Conservation (phyloP, 1,140 invertebrate species). For the Antheraea mylitta region DNA sequence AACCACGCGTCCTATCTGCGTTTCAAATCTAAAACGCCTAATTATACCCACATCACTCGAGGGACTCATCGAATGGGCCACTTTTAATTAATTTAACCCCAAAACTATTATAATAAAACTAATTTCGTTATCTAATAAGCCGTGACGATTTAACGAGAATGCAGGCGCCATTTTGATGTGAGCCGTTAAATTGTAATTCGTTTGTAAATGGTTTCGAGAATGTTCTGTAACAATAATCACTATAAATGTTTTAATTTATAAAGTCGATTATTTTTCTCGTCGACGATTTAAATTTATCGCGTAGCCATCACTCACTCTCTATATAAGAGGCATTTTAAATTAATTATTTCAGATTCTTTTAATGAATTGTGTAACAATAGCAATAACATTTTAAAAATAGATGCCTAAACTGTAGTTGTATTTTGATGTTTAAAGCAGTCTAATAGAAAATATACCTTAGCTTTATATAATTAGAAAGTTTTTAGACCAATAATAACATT, state of each 20-base stretch:
- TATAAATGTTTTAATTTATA: background rate
- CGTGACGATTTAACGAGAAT: slow-evolving; percentile 64
- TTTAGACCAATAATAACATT: too few species aligned
- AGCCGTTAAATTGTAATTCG: slow-evolving; percentile 52
- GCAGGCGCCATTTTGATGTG: slow-evolving; percentile 58
- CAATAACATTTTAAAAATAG: too few species aligned
- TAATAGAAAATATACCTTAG: too few species aligned
- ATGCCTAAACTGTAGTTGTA: too few species aligned
- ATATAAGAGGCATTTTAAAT: too few species aligned
- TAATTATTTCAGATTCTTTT: too few species aligned
- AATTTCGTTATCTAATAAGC: slow-evolving; percentile 75
- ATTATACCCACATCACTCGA: slow-evolving; percentile 75
- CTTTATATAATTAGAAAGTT: too few species aligned
- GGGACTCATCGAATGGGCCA: slow-evolving; percentile 61
- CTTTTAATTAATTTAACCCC: slow-evolving; percentile 76
- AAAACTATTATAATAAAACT: slow-evolving; percentile 74
- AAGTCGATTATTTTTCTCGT: background rate
- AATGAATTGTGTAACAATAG: too few species aligned
- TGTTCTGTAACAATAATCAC: background rate
- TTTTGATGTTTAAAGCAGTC: too few species aligned
- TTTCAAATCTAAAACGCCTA: slow-evolving; percentile 70
- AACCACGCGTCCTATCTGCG: slow-evolving; percentile 57
- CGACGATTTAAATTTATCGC: too few species aligned
- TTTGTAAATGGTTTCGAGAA: slow-evolving; percentile 12
- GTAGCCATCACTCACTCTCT: too few species aligned